Conservation (phyloP, 2,797 vertebrate species). For the Epinephelus malabaricus region DNA sequence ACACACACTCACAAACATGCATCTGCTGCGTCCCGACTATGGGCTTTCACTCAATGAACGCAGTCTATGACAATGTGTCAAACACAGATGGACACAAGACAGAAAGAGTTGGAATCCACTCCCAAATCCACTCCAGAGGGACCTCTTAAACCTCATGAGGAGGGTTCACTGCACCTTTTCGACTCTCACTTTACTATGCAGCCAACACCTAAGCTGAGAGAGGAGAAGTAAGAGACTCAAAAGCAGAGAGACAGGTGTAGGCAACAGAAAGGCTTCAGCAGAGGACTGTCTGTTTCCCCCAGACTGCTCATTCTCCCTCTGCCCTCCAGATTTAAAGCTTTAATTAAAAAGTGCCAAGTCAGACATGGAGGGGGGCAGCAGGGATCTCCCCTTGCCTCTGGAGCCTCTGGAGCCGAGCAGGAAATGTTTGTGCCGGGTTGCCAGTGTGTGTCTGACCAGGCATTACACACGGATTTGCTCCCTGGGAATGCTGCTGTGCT, state of each 20-base stretch:
- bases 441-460: slow-evolving; percentile 83
- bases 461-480: slow-evolving; percentile 85
- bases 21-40: slow-evolving; percentile 80
- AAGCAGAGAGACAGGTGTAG: slow-evolving; percentile 66
- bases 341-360: slow-evolving; percentile 86
- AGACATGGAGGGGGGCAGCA: slow-evolving; percentile 63
- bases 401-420: slow-evolving; percentile 86
- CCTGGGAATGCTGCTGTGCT: slow-evolving; percentile 81
- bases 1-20: slow-evolving; percentile 78
- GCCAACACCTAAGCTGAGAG: slow-evolving; percentile 49
- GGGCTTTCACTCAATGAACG: slow-evolving; percentile 66
- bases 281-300: slow-evolving; percentile 48
- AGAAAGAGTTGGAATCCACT: slow-evolving; percentile 67
- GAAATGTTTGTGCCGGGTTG: slow-evolving; percentile 88
- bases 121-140: slow-evolving; percentile 61
- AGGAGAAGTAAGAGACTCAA: slow-evolving; percentile 23
- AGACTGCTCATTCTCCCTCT: slow-evolving; percentile 54
- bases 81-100: slow-evolving; percentile 76
- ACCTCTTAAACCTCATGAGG: slow-evolving; percentile 59
- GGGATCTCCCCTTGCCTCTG: slow-evolving; percentile 77
- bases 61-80: slow-evolving; percentile 73
- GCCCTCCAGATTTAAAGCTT: slow-evolving; percentile 79
- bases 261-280: slow-evolving; percentile 42
- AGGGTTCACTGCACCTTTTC: slow-evolving; percentile 78
- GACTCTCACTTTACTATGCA: slow-evolving; percentile 10